Base-by-base conservation (phyloP, 2,797 vertebrate genomes). In the Hoplostethus atlanticus region DNA sequence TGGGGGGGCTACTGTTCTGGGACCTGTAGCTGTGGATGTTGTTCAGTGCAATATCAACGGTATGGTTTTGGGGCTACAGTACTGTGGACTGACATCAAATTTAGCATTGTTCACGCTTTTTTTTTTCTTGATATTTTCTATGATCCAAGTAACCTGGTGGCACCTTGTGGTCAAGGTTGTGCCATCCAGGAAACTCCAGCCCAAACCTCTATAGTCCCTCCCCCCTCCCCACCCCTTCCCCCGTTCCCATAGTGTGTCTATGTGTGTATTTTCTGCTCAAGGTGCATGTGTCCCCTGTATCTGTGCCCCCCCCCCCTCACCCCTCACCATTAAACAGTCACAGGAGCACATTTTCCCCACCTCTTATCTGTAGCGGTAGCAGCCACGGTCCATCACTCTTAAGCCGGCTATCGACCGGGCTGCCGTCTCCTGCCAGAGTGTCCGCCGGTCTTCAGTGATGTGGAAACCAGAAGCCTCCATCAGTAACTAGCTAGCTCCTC, bases 251-350 rank as follows among this genome's bases (percentile, higher is more conserved):
- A 86, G 71, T 90, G 86, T 93, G 85, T 93, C 90, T 92, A 71
- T 93, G 86, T 93, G 90, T 93, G 81, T 89, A 87, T 93, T 80
- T 84, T 88, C 82, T 87, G 79, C 83, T 91, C 55, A 66, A 89
- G 87, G 81, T 92, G 90, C 93, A 79, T 91, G 87, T 91, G 83
- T 93, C 85, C 82, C 83, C 86, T 92, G 83, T 93, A 86, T 89
- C 84, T 92, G 89, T 91, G 76, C 82, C 83, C 21, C 21, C 21
- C 21, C 21, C 21, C 66, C 44, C 30, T 79, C 90, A 84, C 87
- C 71, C 68, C 81, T 83, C 88, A 90, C 85, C 87, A 87, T 86
- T 74, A 51, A 81, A 79, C 80, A 79, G 76, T 68, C 85, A 81
- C 84, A 77, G 80, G 80, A 87, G 78, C 86, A 85, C 83, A 76